Evolutionary conservation across 2,888 invertebrate species (phyloP).

Genomic region (Thymelicus sylvestris): DNA sequence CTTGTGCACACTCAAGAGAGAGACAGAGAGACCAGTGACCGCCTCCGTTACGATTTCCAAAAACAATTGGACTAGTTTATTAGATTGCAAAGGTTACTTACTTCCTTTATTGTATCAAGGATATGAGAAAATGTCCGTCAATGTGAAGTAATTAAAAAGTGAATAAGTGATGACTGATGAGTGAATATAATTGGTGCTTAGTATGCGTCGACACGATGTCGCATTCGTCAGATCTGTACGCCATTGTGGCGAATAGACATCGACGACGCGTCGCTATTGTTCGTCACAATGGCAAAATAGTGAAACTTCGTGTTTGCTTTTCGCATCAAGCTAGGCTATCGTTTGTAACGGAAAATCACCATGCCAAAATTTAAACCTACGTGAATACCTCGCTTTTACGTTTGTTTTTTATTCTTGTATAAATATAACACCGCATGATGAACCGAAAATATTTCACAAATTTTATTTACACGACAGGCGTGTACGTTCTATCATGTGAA

Average conservation of each 20-base stretch:
- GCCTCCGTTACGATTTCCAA: too few species aligned
- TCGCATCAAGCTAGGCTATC: constrained; percentile 4
- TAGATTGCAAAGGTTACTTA: too few species aligned
- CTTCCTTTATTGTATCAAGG: background rate
- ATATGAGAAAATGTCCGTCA: background rate
- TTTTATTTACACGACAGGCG: background rate
- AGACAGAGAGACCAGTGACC: too few species aligned
- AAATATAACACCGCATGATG: background rate
- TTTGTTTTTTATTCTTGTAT: background rate
- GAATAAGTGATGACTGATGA: background rate
- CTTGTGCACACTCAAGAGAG: too few species aligned
- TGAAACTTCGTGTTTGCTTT: constrained; percentile 55
- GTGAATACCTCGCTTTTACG: background rate
- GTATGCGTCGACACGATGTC: constrained; percentile 42
- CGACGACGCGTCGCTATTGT: constrained; percentile 52
- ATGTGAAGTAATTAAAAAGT: background rate
- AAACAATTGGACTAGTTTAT: too few species aligned
- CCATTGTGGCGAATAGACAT: constrained; percentile 46
- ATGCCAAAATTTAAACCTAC: constrained; percentile 5
- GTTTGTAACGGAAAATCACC: constrained; percentile 4
- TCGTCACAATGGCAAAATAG: constrained; percentile 61
- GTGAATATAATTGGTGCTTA: constrained; percentile 1
- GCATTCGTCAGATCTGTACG: constrained; percentile 49
- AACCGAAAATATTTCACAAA: constrained; percentile 9
- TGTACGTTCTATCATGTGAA: background rate